phyloP scores from a whole-genome alignment of 2,113 vertebrate species.

The Girardinichthys multiradiatus region DNA sequence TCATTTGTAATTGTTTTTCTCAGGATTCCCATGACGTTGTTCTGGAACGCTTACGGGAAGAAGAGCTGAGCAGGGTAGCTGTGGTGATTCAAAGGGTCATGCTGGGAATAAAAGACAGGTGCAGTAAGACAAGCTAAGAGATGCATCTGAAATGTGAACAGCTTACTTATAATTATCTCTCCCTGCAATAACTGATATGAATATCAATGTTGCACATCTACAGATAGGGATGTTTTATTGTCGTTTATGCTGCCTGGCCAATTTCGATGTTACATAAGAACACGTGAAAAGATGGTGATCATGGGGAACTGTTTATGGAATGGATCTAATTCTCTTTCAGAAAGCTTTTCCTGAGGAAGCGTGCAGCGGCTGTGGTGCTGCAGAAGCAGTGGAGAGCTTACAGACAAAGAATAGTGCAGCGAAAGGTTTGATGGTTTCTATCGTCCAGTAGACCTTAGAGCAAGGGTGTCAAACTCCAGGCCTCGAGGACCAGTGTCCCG shows the following conservation, averaged over 20 bases:
- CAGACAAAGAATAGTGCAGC: slow-evolving; percentile 61
- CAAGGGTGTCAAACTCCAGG: no score
- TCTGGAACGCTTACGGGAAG: slow-evolving; percentile 84
- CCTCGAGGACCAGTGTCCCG: no score
- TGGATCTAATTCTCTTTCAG: slow-evolving; percentile 69
- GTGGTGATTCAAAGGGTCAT: slow-evolving; percentile 89
- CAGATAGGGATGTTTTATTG: background rate
- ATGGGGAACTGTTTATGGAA: background rate
- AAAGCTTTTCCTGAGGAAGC: slow-evolving; percentile 86
- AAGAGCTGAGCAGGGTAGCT: slow-evolving; percentile 79
- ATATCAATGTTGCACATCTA: background rate
- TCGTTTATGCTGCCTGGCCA: background rate
- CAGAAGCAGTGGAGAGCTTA: slow-evolving; percentile 88
- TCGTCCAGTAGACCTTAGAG: background rate
- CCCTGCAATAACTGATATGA: background rate
- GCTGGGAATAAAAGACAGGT: slow-evolving; percentile 89
- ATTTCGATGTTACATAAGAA: background rate
- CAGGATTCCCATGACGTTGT: slow-evolving; percentile 88
- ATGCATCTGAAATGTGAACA: background rate
- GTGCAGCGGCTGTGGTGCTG: slow-evolving; percentile 81
- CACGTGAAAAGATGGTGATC: background rate
- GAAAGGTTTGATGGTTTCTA: slow-evolving; percentile 76
- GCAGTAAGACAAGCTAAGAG: background rate
- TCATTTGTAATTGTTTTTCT: background rate
- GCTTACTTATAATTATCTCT: background rate